Base-by-base conservation (phyloP, 2,113 vertebrate genomes). In the Brachypodius melanocephalos region DNA sequence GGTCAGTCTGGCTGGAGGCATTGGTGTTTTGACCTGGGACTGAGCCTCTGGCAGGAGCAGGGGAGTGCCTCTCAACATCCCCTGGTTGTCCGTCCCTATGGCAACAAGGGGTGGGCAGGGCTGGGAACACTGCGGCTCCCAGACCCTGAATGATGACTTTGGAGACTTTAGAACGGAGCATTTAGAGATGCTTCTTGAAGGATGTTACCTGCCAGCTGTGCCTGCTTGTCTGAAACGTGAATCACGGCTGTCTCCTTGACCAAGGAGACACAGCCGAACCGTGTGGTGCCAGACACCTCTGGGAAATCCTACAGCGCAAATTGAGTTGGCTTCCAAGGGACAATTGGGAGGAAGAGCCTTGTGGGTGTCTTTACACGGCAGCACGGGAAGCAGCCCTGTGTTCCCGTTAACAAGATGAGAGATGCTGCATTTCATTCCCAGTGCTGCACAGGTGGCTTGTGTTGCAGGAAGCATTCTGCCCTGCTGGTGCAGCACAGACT, bases 81-180 rank as follows among this genome's bases (percentile, higher is more conserved):
- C 31, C 36, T 40, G 18, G 9, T 14, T 45, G 40, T n/a, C 34
- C 0, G 0, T 86, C 52, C 76, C 85, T 66, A 46, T 32, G 82
- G 94, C 86, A 94, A 76, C 55, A 58, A 58, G 4, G 6, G 34
- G 5, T 43, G 42, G 32, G 26, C 28, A 80, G 48, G 46, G 42
- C 38, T 7, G 12, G 55, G 65, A 32, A 8, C 8, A 14, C 38
- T n/a, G 52, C 6, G 0, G 43, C 55, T 93, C 38, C 68, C 31
- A 45, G n/a, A 45, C 38, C 12, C 62, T 29, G 71, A 52, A 25
- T 0, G 0, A 31, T 6, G 55, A 84, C 0, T 9, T 57, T n/a
- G 10, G 55, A 57, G 20, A 22, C 55, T 22, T 57, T 22, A 57
- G 32, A 57, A n/a, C 3, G 8, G 22, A 0, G 61, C 20, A 24